phyloP scores from a whole-genome alignment of 2,113 vertebrate genomes.

The Castor canadensis region DNA sequence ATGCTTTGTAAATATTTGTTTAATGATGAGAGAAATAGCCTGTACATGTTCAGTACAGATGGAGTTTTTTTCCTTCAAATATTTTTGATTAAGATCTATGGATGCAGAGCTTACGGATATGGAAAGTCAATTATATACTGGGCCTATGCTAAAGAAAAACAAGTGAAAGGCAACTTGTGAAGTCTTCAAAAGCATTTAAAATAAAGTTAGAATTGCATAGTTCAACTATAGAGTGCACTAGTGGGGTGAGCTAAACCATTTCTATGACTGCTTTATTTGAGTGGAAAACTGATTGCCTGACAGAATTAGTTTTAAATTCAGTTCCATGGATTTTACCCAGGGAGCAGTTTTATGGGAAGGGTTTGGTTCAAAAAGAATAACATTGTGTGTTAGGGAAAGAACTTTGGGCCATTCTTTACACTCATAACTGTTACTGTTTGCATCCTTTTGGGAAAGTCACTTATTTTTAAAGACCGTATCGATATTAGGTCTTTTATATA shows the following conservation, averaged over 20 bases:
- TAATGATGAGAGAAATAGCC: neutral
- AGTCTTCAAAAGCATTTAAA: conserved; percentile 5
- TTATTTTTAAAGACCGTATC: neutral
- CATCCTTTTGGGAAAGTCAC: conserved; percentile 10
- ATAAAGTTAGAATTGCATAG: neutral
- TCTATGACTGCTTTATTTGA: conserved; percentile 11
- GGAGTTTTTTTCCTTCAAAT: neutral
- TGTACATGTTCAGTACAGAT: neutral
- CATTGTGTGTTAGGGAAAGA: neutral
- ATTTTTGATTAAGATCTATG: neutral
- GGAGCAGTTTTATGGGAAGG: conserved; percentile 35
- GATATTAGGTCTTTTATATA: neutral
- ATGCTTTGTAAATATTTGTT: neutral
- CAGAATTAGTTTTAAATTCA: conserved; percentile 35
- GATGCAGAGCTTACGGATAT: neutral
- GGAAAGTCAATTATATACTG: neutral
- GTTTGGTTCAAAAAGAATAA: neutral
- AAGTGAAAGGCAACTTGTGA: conserved; percentile 45
- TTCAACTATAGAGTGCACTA: neutral
- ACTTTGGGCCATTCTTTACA: neutral
- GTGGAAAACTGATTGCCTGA: neutral
- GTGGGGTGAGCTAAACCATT: conserved; percentile 2
- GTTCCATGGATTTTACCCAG: neutral
- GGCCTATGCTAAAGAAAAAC: neutral
- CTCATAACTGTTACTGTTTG: neutral